These are phyloP conservation scores for Belonocnema kinseyi DNA, from an alignment of 1,140 invertebrate genomes.

Conservation along the genomic window DNA sequence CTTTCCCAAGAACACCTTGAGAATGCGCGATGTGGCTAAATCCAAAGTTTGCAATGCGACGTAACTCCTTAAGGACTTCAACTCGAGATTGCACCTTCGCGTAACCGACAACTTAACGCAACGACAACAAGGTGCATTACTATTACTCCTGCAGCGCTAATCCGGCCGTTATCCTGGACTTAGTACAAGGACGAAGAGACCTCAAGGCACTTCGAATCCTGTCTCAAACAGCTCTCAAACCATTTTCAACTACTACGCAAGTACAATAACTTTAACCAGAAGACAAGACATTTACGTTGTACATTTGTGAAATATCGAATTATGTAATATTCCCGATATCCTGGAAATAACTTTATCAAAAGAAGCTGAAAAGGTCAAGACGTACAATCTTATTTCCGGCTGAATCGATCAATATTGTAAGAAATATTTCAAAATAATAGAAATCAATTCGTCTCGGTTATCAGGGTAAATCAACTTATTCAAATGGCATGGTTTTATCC, in stretches of 20 bases:
- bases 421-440: too few relatives aligned
- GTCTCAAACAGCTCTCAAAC: neutral
- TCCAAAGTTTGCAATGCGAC: constrained; percentile 45
- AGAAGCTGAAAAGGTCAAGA: too few relatives aligned
- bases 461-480: too few relatives aligned
- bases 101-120: constrained; percentile 51
- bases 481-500: too few relatives aligned
- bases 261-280: too few relatives aligned
- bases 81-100: constrained; percentile 35
- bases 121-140: constrained; percentile 55
- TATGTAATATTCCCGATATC: too few relatives aligned
- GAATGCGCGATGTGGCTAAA: constrained; percentile 47
- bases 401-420: too few relatives aligned
- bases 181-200: constrained; percentile 17
- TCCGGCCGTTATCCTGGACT: constrained; percentile 50
- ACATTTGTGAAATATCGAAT: too few relatives aligned
- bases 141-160: constrained; percentile 50
- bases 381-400: too few relatives aligned
- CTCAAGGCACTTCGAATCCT: neutral
- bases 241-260: constrained; percentile 9
- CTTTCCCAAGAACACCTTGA: constrained; percentile 5
- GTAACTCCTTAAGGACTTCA: constrained; percentile 42
- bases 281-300: too few relatives aligned
- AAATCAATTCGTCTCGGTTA: too few relatives aligned
- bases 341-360: too few relatives aligned